These are phyloP conservation scores for Cetonia aurata DNA, from an alignment of 2,888 invertebrate genomes.

Conservation along the genomic window DNA sequence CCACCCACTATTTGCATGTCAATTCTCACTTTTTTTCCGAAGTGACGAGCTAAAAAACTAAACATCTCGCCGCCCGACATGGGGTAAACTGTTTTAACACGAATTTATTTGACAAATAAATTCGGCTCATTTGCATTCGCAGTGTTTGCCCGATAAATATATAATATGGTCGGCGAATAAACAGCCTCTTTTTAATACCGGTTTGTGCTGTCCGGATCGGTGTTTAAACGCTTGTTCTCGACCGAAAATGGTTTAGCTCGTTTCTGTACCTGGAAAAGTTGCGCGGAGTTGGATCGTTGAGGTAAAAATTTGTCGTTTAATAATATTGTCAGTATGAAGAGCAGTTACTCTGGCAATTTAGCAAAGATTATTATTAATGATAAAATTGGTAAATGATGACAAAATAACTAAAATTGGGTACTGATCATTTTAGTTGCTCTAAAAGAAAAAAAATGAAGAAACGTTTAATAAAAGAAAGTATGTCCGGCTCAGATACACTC, in stretches of 20 bases:
- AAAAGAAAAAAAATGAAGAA: too few species aligned
- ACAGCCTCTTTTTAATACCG: conserved; percentile 31
- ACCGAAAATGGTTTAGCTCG: conserved; percentile 9
- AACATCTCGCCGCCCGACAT: conserved; percentile 40
- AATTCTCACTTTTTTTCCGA: background rate
- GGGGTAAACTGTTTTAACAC: conserved; percentile 49
- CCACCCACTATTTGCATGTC: background rate
- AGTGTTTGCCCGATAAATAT: conserved; percentile 46
- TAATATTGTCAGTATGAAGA: too few species aligned
- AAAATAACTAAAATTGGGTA: too few species aligned
- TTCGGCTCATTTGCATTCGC: conserved; percentile 48
- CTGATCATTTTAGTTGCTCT: too few species aligned
- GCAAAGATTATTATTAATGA: too few species aligned
- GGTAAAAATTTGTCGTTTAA: too few species aligned
- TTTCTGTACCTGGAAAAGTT: too few species aligned
- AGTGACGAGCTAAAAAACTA: conserved; percentile 17
- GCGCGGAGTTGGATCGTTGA: too few species aligned
- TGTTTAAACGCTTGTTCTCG: conserved; percentile 16
- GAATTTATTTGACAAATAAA: conserved; percentile 55
- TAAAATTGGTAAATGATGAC: too few species aligned
- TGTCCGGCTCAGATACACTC: too few species aligned
- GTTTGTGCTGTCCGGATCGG: conserved; percentile 28
- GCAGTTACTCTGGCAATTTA: too few species aligned
- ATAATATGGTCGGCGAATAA: conserved; percentile 36
- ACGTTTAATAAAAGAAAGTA: too few species aligned